Conservation (phyloP, 2,113 vertebrate genomes). For the Microtus oregoni region DNA sequence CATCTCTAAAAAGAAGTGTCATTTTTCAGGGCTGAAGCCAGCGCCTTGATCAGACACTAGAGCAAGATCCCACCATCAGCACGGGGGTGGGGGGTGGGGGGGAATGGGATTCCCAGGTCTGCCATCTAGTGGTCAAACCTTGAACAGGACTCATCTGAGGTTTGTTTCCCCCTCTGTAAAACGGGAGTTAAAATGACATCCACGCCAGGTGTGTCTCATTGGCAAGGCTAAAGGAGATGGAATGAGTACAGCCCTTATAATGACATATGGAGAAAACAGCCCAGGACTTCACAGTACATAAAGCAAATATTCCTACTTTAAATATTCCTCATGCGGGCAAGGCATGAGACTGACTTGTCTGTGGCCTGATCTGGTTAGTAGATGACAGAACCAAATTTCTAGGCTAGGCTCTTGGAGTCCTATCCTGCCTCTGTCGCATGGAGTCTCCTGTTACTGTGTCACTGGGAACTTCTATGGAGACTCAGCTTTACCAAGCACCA, state of each 20-base stretch:
- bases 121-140: constrained; percentile 75
- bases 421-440: not conserved
- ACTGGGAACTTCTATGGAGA: not conserved
- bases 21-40: not conserved
- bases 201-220: not conserved
- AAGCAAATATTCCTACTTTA: not conserved
- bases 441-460: not conserved
- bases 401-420: constrained; percentile 11
- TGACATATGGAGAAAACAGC: not conserved
- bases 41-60: not conserved
- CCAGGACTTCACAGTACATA: not conserved
- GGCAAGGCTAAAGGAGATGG: not conserved
- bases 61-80: not conserved
- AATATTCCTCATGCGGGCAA: too few species aligned
- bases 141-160: not conserved
- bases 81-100: not conserved
- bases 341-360: not conserved
- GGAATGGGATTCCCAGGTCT: not conserved
- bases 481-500: not conserved
- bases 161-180: constrained; percentile 38
- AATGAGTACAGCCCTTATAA: not conserved
- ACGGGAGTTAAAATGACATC: constrained; percentile 53
- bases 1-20: not conserved
- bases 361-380: not conserved
- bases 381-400: not conserved